Conservation (phyloP, 1,140 invertebrate species). For the Dendroctonus valens region DNA sequence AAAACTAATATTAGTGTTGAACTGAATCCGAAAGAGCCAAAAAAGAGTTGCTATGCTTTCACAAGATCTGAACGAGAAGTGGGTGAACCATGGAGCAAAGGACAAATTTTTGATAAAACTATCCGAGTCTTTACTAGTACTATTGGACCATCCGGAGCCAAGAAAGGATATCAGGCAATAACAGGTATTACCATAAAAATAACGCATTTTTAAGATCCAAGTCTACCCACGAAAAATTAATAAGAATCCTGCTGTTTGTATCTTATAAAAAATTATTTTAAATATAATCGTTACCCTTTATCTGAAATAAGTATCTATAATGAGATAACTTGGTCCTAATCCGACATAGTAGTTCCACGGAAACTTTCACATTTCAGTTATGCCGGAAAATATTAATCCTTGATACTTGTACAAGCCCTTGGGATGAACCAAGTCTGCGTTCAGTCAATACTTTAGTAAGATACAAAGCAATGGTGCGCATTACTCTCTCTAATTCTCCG, state of each 20-base stretch:
- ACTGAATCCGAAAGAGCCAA: conserved; percentile 62
- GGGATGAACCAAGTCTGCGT: no score
- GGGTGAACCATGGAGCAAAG: conserved; percentile 70
- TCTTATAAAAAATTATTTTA: background rate
- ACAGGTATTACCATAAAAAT: conserved; percentile 56
- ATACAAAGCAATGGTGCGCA: no score
- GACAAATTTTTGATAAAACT: conserved; percentile 74
- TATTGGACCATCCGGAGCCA: conserved; percentile 77
- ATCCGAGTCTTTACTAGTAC: conserved; percentile 73
- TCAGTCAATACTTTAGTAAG: no score
- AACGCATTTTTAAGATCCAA: no score
- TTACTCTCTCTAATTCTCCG: no score
- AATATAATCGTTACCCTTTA: background rate
- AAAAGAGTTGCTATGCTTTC: conserved; percentile 70
- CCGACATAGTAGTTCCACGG: no score
- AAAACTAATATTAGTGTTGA: conserved; percentile 66
- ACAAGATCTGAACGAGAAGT: conserved; percentile 52
- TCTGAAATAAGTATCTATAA: background rate
- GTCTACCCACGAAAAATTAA: background rate
- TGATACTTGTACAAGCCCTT: no score
- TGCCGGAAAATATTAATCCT: no score
- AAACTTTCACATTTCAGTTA: no score
- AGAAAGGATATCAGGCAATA: conserved; percentile 73
- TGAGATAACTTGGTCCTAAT: background rate
- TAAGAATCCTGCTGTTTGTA: background rate